phyloP scores from a whole-genome alignment of 2,888 invertebrate species.

The Chalcosyrphus nemorum region DNA sequence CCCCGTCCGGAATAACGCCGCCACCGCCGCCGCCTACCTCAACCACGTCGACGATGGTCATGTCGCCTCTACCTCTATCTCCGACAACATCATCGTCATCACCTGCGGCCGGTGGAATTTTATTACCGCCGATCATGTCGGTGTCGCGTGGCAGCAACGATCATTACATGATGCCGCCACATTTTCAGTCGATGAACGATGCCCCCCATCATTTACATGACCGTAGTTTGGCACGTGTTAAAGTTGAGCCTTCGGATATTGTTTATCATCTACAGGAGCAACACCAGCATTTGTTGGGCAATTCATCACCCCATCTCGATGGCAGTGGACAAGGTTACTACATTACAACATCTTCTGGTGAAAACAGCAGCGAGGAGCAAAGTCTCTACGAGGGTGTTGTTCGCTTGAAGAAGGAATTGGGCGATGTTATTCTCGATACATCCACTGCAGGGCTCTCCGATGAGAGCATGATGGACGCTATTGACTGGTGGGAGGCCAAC shows the following conservation, averaged over 20 bases:
- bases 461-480: conserved; percentile 83
- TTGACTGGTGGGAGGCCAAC: conserved; percentile 84
- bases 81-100: conserved; percentile 75
- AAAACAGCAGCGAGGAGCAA: conserved; percentile 60
- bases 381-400: conserved; percentile 75
- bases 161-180: conserved; percentile 62
- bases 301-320: conserved; percentile 64
- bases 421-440: conserved; percentile 80
- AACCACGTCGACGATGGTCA: conserved; percentile 71
- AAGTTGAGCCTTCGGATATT: conserved; percentile 62
- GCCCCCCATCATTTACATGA: conserved; percentile 46
- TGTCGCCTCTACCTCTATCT: conserved; percentile 44
- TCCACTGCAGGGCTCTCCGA: conserved; percentile 80
- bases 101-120: conserved; percentile 80
- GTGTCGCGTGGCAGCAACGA: conserved; percentile 61
- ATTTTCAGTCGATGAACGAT: conserved; percentile 46
- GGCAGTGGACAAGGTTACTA: conserved; percentile 48
- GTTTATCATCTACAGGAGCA: conserved; percentile 51
- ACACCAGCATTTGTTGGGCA: conserved; percentile 52
- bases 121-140: conserved; percentile 75
- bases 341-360: conserved; percentile 53
- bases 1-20: conserved; percentile 69
- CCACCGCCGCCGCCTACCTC: conserved; percentile 73
- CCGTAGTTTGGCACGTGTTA: conserved; percentile 53
- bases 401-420: conserved; percentile 79